Evolutionary conservation across 2,797 vertebrate genomes (phyloP).

Genomic region (Sardinella longiceps): DNA sequence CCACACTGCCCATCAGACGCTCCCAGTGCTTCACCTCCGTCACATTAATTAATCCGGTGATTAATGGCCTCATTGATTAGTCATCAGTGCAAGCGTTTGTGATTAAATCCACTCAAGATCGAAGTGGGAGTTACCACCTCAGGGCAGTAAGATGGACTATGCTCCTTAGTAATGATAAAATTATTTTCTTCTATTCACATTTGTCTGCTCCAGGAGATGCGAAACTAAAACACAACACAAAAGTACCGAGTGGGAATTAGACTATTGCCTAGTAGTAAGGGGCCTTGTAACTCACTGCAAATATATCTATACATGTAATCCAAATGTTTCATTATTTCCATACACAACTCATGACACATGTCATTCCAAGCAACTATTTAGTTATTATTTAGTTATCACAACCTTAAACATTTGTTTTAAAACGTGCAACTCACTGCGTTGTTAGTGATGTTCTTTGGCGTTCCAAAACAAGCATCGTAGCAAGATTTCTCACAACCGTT

Average conservation of each 20-base stretch:
- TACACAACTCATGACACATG: no score
- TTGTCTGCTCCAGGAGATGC: background rate
- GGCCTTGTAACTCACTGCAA: no score
- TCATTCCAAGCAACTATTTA: no score
- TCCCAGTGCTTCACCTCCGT: background rate
- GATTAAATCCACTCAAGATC: conserved; percentile 8
- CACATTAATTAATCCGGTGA: conserved; percentile 69
- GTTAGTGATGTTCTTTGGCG: no score
- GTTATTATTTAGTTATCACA: no score
- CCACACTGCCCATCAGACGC: background rate
- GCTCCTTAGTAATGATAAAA: background rate
- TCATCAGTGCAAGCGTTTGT: conserved; percentile 55
- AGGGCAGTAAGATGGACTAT: background rate
- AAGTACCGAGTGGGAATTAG: background rate
- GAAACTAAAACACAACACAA: background rate
- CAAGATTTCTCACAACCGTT: no score
- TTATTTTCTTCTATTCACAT: background rate
- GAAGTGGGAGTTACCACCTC: conserved; percentile 16
- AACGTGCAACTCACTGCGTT: no score
- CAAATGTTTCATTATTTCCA: background rate
- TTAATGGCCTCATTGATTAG: conserved; percentile 73
- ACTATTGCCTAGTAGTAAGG: no score
- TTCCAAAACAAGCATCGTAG: no score
- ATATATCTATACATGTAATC: background rate
- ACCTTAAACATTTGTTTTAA: no score